These are phyloP conservation scores for Mythimna vitellina DNA, from an alignment of 2,888 invertebrate species.

Conservation along the genomic window DNA sequence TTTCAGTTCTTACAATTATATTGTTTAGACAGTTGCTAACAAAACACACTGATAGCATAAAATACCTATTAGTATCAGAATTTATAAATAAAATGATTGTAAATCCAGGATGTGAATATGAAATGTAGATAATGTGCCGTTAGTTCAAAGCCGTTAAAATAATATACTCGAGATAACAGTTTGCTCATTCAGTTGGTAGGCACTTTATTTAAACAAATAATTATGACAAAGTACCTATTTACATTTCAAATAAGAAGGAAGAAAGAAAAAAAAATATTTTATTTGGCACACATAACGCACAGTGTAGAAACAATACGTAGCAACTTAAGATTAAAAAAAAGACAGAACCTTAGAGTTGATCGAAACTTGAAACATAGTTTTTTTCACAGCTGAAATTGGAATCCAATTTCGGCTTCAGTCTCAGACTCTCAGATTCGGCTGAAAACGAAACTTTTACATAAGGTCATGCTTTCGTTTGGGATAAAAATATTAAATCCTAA, in stretches of 20 bases:
- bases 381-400: too few relatives aligned
- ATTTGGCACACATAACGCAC: too few relatives aligned
- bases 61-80: background rate
- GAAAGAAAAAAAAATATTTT: too few relatives aligned
- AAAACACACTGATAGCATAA: background rate
- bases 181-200: background rate
- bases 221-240: background rate
- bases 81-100: background rate
- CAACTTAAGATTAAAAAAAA: too few relatives aligned
- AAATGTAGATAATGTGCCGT: conserved; percentile 14
- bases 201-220: background rate
- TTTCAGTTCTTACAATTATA: background rate
- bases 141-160: conserved; percentile 38
- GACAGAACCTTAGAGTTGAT: too few relatives aligned
- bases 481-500: too few relatives aligned
- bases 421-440: too few relatives aligned
- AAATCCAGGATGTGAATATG: conserved; percentile 18
- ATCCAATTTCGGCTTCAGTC: background rate
- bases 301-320: too few relatives aligned
- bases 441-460: too few relatives aligned
- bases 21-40: conserved; percentile 3
- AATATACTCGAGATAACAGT: conserved; percentile 32
- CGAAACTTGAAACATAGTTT: too few relatives aligned
- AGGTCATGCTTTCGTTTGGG: too few relatives aligned
- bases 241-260: background rate